These are phyloP conservation scores for Lithobates pipiens DNA, from an alignment of 2,797 vertebrate species.

Conservation along the genomic window DNA sequence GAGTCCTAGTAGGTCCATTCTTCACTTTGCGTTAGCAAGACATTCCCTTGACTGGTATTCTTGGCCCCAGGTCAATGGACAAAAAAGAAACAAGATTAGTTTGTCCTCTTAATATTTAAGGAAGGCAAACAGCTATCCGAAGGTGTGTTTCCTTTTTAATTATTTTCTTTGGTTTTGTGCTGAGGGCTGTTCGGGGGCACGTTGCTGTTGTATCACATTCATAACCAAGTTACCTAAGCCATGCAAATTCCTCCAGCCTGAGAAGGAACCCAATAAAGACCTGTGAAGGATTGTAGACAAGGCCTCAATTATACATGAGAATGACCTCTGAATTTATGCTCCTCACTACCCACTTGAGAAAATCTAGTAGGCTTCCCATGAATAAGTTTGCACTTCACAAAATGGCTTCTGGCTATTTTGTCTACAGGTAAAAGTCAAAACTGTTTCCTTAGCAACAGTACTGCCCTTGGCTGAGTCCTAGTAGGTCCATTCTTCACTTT, in stretches of 20 bases:
- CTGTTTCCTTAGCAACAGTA: neutral
- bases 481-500: neutral
- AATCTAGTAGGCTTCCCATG: too few relatives aligned
- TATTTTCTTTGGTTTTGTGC: neutral
- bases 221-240: slow-evolving; percentile 17
- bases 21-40: neutral
- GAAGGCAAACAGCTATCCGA: neutral
- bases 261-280: neutral
- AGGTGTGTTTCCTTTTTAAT: neutral
- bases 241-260: slow-evolving; percentile 8
- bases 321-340: slow-evolving; percentile 29
- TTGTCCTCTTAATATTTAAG: slow-evolving; percentile 17
- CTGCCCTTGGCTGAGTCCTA: slow-evolving; percentile 12
- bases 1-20: neutral
- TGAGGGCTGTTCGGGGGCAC: neutral
- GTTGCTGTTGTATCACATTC: neutral
- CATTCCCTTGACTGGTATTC: neutral
- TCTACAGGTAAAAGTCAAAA: too few relatives aligned
- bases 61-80: slow-evolving; percentile 15
- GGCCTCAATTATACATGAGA: slow-evolving; percentile 54
- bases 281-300: slow-evolving; percentile 19
- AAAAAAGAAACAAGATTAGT: slow-evolving; percentile 19
- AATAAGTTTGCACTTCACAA: too few relatives aligned
- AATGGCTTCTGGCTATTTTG: too few relatives aligned
- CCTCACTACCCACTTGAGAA: too few relatives aligned